Conservation (phyloP, 2,797 vertebrate genomes). For the Oophaga sylvatica region DNA sequence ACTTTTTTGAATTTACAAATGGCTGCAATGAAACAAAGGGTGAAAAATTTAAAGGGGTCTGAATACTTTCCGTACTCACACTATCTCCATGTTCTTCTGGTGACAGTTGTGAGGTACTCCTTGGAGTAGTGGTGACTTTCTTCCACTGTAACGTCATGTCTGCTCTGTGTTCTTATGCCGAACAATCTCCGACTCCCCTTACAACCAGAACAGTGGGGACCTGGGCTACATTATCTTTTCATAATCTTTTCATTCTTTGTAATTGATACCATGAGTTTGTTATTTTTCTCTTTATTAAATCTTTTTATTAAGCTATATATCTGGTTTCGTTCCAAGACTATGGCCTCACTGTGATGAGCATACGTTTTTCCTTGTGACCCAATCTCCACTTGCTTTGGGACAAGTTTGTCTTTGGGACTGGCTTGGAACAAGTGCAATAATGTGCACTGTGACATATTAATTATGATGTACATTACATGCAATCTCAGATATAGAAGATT, state of each 20-base stretch:
- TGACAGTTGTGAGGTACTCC: neutral
- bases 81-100: neutral
- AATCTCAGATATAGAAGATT: too few species aligned
- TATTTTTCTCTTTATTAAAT: neutral
- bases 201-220: neutral
- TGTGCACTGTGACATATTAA: neutral
- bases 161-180: neutral
- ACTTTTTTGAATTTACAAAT: too few species aligned
- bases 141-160: neutral
- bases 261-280: neutral
- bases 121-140: neutral
- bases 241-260: neutral
- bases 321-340: neutral
- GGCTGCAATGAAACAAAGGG: too few species aligned
- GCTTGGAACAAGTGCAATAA: neutral
- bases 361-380: neutral
- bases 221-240: neutral
- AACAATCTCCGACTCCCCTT: neutral
- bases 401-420: neutral
- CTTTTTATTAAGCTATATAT: conserved; percentile 1
- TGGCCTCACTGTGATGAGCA: neutral
- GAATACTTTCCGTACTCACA: too few species aligned
- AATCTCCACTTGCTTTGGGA: neutral
- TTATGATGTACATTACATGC: neutral
- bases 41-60: too few species aligned